These are phyloP conservation scores for Herminia tarsipennalis DNA, from an alignment of 2,888 invertebrate genomes.

Conservation along the genomic window DNA sequence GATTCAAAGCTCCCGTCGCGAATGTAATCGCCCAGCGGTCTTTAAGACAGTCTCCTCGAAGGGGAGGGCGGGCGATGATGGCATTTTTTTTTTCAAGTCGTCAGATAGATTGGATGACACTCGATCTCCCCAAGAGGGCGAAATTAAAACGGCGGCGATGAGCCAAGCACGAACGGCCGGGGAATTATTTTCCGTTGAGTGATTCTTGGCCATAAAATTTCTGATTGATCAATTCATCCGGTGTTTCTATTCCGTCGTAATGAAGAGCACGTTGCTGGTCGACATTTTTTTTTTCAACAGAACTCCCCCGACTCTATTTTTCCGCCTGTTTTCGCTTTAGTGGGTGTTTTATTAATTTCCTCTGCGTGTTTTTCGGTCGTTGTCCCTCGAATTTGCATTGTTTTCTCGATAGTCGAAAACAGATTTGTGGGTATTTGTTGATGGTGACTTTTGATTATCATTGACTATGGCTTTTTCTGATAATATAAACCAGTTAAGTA, in stretches of 20 bases:
- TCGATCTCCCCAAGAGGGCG: slow-evolving; percentile 83
- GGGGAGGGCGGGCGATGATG: slow-evolving; percentile 49
- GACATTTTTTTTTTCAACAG: slow-evolving; percentile 58
- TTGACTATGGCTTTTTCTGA: no score
- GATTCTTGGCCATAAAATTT: slow-evolving; percentile 84
- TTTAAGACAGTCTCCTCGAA: slow-evolving; percentile 52
- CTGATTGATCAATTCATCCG: slow-evolving; percentile 85
- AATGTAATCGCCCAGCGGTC: slow-evolving; percentile 69
- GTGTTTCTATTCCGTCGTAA: slow-evolving; percentile 78
- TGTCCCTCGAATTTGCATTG: slow-evolving; percentile 45
- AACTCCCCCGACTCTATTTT: slow-evolving; percentile 72
- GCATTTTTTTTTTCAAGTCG: slow-evolving; percentile 73
- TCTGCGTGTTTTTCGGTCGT: slow-evolving; percentile 54
- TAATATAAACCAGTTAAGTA: no score
- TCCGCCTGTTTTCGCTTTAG: slow-evolving; percentile 81
- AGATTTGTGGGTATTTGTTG: slow-evolving; percentile 54
- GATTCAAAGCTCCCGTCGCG: slow-evolving; percentile 67
- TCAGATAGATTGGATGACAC: slow-evolving; percentile 85
- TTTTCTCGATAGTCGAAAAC: slow-evolving; percentile 64
- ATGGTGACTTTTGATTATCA: slow-evolving; percentile 14
- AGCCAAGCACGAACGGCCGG: slow-evolving; percentile 77
- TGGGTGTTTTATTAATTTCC: slow-evolving; percentile 82
- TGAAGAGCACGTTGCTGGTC: slow-evolving; percentile 79
- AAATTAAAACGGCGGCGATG: slow-evolving; percentile 84
- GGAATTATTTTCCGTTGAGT: slow-evolving; percentile 85